phyloP scores from a whole-genome alignment of 2,888 invertebrate genomes.

The Notodonta ziczac region DNA sequence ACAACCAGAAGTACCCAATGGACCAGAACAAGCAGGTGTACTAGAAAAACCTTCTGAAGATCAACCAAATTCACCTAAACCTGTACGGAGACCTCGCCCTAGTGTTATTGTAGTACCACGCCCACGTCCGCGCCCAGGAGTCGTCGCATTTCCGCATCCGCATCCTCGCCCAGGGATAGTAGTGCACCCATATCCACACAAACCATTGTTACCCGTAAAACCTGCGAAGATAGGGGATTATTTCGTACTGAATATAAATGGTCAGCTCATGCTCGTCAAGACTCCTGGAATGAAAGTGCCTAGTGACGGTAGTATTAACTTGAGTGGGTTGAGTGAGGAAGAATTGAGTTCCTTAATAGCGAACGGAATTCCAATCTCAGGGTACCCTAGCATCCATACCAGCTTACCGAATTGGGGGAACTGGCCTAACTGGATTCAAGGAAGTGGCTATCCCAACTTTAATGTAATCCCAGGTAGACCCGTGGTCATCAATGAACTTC shows the following conservation, averaged over 20 bases:
- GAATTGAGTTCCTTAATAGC: neutral
- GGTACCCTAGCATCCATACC: neutral
- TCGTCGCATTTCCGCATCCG: neutral
- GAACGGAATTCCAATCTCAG: neutral
- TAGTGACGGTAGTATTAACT: neutral
- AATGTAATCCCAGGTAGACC: neutral
- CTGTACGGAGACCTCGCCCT: no score
- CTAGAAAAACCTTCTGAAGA: no score
- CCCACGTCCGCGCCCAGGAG: neutral
- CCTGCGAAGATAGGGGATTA: neutral
- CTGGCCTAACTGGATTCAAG: slow-evolving; percentile 2
- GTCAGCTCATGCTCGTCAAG: neutral
- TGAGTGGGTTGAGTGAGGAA: neutral
- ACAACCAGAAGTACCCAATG: no score
- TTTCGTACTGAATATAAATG: neutral
- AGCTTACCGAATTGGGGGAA: neutral
- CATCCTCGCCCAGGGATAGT: neutral
- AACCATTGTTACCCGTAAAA: neutral
- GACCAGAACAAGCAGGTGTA: no score
- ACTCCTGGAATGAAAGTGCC: neutral
- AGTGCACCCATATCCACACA: neutral
- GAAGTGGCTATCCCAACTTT: neutral
- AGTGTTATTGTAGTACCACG: no score
- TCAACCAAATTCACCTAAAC: no score
- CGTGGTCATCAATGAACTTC: neutral